phyloP scores from a whole-genome alignment of 2,113 vertebrate genomes.

The Haemorhous mexicanus region DNA sequence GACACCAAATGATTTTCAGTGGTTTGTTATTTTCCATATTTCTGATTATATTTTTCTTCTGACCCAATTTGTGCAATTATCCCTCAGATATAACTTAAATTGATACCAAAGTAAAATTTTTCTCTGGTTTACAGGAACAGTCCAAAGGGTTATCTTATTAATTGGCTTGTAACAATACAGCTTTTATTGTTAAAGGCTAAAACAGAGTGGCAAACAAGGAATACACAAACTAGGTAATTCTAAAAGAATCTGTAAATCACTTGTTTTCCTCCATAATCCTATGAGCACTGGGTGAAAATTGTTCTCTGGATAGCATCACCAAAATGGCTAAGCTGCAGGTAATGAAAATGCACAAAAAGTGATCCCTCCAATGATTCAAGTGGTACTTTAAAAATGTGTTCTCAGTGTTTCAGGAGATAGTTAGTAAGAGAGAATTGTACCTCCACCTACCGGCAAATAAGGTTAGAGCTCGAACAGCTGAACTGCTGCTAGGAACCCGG shows the following conservation, averaged over 20 bases:
- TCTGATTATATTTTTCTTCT: not conserved
- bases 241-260: not conserved
- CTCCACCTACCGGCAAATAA: conserved; percentile 25
- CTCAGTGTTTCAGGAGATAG: not conserved
- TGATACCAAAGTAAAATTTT: not conserved
- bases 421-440: not conserved
- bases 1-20: not conserved
- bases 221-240: not conserved
- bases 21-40: not conserved
- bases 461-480: not conserved
- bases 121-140: not conserved
- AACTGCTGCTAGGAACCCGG: not conserved
- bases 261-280: not conserved
- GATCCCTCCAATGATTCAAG: not conserved
- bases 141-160: not conserved
- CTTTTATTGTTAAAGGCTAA: not conserved
- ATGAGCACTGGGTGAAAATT: not conserved
- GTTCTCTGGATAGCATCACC: not conserved
- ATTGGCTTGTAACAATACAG: not conserved
- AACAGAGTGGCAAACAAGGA: not conserved
- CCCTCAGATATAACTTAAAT: not conserved
- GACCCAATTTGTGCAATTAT: not conserved
- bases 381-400: not conserved
- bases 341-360: not conserved
- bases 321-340: not conserved